Evolutionary conservation across 2,888 invertebrate species (phyloP).

Genomic region (Thymelicus acteon): DNA sequence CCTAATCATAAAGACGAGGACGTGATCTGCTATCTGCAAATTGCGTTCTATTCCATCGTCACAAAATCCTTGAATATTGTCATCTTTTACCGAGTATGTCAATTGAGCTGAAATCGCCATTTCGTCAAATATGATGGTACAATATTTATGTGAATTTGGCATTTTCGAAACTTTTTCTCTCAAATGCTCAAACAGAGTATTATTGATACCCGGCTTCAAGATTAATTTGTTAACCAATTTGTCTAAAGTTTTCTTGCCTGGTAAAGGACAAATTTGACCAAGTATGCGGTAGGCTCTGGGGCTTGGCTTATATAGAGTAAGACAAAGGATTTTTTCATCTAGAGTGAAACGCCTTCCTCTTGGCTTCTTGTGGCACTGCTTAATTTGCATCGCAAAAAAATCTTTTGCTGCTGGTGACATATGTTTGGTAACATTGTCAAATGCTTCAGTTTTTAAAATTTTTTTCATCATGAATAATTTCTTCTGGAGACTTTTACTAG

Average conservation of each 20-base stretch:
- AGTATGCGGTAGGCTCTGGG: conserved; percentile 38
- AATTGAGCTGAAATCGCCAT: conserved; percentile 34
- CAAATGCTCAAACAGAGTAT: conserved; percentile 18
- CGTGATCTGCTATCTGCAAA: conserved; percentile 32
- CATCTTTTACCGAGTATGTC: conserved; percentile 24
- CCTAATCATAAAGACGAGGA: conserved; percentile 40
- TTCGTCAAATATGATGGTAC: conserved; percentile 36
- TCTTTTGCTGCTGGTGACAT: conserved; percentile 29
- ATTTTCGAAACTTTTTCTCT: conserved; percentile 14
- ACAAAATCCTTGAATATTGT: background rate
- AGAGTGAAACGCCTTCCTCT: conserved; percentile 40
- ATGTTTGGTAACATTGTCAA: conserved; percentile 22
- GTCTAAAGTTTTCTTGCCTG: conserved; percentile 27
- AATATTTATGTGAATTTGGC: conserved; percentile 27
- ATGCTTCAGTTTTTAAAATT: conserved; percentile 24
- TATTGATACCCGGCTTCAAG: conserved; percentile 22
- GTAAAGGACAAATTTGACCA: conserved; percentile 34
- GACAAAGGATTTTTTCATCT: conserved; percentile 38
- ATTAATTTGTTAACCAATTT: conserved; percentile 20
- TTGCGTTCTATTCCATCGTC: background rate
- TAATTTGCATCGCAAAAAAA: conserved; percentile 38
- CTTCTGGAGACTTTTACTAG: background rate
- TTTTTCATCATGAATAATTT: conserved; percentile 17
- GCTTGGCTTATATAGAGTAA: conserved; percentile 40
- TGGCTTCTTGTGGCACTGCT: conserved; percentile 29